A percentile compares a stretch with the other conserved stretches of the same genome.
Conservation (phyloP, 1,140 invertebrate species). For the Augochlora pura region DNA sequence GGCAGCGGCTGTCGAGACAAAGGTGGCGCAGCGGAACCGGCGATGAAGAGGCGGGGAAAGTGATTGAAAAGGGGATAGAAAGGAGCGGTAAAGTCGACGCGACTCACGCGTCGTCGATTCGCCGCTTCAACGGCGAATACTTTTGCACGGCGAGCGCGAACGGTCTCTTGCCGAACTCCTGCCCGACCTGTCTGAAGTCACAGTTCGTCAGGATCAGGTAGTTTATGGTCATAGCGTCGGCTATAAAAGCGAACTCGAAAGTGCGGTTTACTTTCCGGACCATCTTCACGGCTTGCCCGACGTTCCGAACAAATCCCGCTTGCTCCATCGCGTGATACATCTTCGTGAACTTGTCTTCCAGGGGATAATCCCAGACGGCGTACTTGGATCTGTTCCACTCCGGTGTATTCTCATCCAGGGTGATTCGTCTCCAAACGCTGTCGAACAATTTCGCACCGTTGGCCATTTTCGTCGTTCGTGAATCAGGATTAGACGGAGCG, state of each 20-base stretch:
- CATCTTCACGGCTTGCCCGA: constrained; percentile 88
- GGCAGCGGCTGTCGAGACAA: too few species aligned
- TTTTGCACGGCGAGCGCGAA: constrained; percentile 96
- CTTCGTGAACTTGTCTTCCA: constrained; percentile 97
- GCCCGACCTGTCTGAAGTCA: constrained; percentile 92
- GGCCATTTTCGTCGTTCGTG: too few species aligned
- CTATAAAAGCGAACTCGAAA: constrained; percentile 93
- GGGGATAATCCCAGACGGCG: constrained; percentile 98
- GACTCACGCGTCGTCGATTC: constrained; percentile 92
- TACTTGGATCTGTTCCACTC: constrained; percentile 92
- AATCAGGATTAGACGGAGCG: too few species aligned
- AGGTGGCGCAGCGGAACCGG: too few species aligned
- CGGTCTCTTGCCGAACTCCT: constrained; percentile 96
- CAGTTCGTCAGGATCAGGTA: constrained; percentile 92
- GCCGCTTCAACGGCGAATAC: constrained; percentile 92
- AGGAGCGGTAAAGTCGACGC: not conserved
- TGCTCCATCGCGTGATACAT: constrained; percentile 98
- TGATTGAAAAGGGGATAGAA: too few species aligned
- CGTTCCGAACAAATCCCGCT: constrained; percentile 86
- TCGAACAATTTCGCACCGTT: not conserved
- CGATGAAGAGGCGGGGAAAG: too few species aligned
- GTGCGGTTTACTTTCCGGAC: constrained; percentile 83
- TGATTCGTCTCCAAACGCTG: constrained; percentile 98
- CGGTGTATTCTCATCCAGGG: constrained; percentile 91
- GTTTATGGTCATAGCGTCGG: constrained; percentile 94